A percentile compares a stretch with the other conserved stretches of the same genome.
phyloP scores from a whole-genome alignment of 2,113 vertebrate genomes.

The Petroica traversi region DNA sequence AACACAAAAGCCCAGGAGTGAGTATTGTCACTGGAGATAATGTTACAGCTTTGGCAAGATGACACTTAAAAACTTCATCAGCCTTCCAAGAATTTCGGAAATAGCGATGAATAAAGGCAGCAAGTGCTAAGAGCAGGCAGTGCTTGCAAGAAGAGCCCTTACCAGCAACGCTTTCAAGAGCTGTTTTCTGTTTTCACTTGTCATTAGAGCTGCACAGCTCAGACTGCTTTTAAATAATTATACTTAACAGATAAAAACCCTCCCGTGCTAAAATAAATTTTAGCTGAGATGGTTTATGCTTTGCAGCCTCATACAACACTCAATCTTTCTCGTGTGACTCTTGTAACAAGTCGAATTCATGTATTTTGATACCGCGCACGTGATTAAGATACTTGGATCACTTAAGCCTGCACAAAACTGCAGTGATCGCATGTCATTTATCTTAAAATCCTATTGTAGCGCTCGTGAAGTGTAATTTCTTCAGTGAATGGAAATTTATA shows the following conservation, averaged over 20 bases:
- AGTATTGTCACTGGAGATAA: not conserved
- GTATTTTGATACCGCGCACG: not conserved
- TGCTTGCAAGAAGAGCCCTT: not conserved
- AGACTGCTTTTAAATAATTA: not conserved
- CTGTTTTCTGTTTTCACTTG: not conserved
- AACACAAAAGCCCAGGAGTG: not conserved
- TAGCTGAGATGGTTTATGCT: not conserved
- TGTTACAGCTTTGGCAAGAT: not conserved
- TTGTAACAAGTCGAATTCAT: conserved; percentile 12
- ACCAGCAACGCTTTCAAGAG: not conserved
- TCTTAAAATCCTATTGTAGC: conserved; percentile 45
- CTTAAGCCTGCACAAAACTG: conserved; percentile 23
- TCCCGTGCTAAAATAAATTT: not conserved
- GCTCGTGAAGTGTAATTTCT: conserved; percentile 19
- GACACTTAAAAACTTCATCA: conserved; percentile 10
- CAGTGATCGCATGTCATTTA: conserved; percentile 14
- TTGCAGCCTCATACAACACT: not conserved
- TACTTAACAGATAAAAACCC: not conserved
- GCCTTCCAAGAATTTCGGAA: conserved; percentile 9
- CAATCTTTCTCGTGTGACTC: not conserved
- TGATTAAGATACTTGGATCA: conserved; percentile 30
- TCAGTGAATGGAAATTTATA: conserved; percentile 37
- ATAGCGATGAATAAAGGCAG: not conserved
- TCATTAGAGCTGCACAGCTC: not conserved
- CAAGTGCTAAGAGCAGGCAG: not conserved